Conservation (phyloP, 2,888 invertebrate genomes). For the Augiades crinisus region DNA sequence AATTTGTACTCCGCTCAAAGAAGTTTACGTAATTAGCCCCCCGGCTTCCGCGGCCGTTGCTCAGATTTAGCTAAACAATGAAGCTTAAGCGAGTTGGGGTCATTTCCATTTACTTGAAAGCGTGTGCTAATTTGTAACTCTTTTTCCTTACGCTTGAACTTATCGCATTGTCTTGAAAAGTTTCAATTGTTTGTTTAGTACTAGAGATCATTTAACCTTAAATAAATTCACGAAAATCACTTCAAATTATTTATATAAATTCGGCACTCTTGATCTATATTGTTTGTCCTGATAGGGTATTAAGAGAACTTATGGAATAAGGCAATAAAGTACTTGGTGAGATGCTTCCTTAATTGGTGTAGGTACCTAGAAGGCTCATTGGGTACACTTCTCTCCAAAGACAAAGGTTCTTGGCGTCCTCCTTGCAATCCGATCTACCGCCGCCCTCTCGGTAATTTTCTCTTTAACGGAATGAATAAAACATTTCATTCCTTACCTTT, state of each 20-base stretch:
- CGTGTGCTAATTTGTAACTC: conserved; percentile 17
- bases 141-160: not conserved
- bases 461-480: conserved; percentile 81
- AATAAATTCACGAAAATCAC: too few species aligned
- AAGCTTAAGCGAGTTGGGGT: conserved; percentile 31
- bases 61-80: conserved; percentile 32
- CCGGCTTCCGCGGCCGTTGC: conserved; percentile 30
- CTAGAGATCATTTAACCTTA: too few species aligned
- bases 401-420: conserved; percentile 69
- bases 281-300: too few species aligned
- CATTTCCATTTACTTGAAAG: conserved; percentile 19
- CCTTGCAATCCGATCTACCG: conserved; percentile 74
- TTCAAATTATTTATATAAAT: too few species aligned
- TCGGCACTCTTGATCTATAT: too few species aligned
- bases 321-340: conserved; percentile 43
- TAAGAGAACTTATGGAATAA: conserved; percentile 39
- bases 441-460: conserved; percentile 78
- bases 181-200: not conserved
- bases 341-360: conserved; percentile 68
- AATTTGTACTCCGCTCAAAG: conserved; percentile 73
- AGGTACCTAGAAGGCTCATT: conserved; percentile 68
- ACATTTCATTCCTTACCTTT: conserved; percentile 80
- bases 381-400: conserved; percentile 71
- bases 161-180: not conserved
- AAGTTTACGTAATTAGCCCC: conserved; percentile 71